These are phyloP conservation scores for Pocillopora meandrina DNA, from an alignment of 92 coral and sea anemone genomes.

Conservation along the genomic window DNA sequence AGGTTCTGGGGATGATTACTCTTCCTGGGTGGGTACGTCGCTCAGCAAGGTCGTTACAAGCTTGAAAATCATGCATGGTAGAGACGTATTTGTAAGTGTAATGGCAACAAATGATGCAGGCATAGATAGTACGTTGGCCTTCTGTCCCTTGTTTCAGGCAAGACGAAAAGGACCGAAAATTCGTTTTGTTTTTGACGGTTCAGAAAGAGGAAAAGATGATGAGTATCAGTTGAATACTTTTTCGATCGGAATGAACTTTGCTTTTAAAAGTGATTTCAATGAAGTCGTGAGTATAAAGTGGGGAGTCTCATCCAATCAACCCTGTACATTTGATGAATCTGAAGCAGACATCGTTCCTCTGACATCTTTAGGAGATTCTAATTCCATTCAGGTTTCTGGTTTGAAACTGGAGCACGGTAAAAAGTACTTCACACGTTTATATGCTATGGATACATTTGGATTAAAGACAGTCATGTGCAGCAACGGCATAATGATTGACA, in stretches of 20 bases:
- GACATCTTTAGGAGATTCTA: constrained; percentile 66
- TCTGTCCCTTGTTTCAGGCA: constrained; percentile 65
- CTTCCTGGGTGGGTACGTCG: constrained; percentile 59
- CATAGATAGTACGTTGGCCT: constrained; percentile 57
- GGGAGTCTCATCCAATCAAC: constrained; percentile 68
- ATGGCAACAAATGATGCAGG: constrained; percentile 70
- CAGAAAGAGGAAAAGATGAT: constrained; percentile 40
- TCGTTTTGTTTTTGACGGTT: constrained; percentile 71
- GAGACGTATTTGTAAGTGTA: constrained; percentile 71
- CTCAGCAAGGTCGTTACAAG: constrained; percentile 49
- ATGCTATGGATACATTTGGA: constrained; percentile 55
- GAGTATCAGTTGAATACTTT: constrained; percentile 69
- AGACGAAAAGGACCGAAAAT: constrained; percentile 66
- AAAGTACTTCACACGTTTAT: constrained; percentile 70
- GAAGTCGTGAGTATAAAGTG: constrained; percentile 64
- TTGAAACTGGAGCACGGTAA: constrained; percentile 57
- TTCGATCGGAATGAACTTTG: constrained; percentile 66
- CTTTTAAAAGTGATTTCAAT: constrained; percentile 36
- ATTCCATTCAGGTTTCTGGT: constrained; percentile 62
- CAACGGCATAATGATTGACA: constrained; percentile 82
- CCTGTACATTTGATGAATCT: constrained; percentile 59
- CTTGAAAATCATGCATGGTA: constrained; percentile 68
- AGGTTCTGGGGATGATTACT: constrained; percentile 78
- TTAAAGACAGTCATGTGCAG: constrained; percentile 73
- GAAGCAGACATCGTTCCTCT: constrained; percentile 65